phyloP scores from a whole-genome alignment of 2,797 vertebrate species.

The Philypnodon macrostomus region DNA sequence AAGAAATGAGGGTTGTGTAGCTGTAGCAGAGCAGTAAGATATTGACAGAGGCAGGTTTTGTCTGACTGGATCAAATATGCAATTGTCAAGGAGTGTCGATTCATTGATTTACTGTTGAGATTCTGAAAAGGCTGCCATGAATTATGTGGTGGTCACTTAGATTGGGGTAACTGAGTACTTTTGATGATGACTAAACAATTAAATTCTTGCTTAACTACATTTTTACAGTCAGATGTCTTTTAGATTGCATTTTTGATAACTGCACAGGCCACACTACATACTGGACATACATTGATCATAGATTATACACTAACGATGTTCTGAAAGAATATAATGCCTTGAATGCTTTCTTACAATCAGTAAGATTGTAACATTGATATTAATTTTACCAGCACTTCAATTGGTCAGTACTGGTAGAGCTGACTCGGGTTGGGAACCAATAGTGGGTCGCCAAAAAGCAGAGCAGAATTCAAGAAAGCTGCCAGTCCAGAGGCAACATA shows the following conservation, averaged over 20 bases:
- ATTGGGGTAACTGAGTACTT: no score
- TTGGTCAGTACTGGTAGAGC: no score
- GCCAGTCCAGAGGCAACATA: no score
- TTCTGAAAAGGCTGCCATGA: background rate
- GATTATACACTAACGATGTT: no score
- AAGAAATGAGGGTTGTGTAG: slow-evolving; percentile 33
- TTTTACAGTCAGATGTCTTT: background rate
- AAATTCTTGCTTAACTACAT: background rate
- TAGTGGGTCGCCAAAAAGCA: no score
- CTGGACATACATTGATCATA: background rate
- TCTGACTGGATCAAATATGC: slow-evolving; percentile 2
- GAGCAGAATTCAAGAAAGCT: no score
- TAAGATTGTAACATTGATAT: no score
- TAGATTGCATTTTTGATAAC: background rate
- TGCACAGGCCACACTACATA: background rate
- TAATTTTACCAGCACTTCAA: no score
- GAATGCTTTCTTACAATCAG: no score
- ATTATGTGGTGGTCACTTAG: background rate
- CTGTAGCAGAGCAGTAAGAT: background rate
- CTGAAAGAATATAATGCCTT: no score
- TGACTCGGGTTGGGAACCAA: no score
- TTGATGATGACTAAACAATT: no score
- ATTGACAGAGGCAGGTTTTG: background rate
- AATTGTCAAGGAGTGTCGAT: background rate
- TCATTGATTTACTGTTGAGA: background rate